Percentiles rank a stretch among this genome's conserved stretches.
Conservation (phyloP, 1,140 invertebrate species). For the Ceratosolen fusciceps region DNA sequence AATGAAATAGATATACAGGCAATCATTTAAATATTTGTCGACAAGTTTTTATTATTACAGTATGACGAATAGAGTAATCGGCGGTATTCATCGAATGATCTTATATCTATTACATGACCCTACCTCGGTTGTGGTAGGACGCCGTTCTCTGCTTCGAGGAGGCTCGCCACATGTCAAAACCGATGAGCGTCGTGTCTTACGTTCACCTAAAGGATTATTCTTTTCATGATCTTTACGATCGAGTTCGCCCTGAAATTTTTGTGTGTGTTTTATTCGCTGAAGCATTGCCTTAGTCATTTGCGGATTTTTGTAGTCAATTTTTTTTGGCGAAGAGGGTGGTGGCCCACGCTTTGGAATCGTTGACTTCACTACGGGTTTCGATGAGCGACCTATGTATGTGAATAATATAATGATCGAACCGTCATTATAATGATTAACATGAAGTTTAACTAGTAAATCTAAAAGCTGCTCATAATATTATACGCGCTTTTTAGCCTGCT, state of each 20-base stretch:
- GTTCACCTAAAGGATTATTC: neutral
- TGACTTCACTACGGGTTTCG: neutral
- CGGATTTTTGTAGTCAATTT: constrained; percentile 56
- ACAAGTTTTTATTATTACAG: no score
- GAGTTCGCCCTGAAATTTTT: constrained; percentile 51
- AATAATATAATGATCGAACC: no score
- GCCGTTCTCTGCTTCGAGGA: constrained; percentile 26
- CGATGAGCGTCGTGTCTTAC: constrained; percentile 47
- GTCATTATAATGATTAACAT: no score
- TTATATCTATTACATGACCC: no score
- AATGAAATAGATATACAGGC: no score
- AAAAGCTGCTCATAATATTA: no score
- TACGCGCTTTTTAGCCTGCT: no score
- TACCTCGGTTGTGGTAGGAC: neutral
- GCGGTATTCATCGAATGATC: no score
- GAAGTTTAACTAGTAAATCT: no score
- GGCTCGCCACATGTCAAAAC: constrained; percentile 53
- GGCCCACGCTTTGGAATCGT: constrained; percentile 47
- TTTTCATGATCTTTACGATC: constrained; percentile 49
- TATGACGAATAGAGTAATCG: no score
- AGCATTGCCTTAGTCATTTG: constrained; percentile 58
- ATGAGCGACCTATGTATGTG: neutral
- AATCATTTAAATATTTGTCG: no score
- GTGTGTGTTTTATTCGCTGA: constrained; percentile 53
- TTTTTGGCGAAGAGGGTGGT: constrained; percentile 52